A percentile compares a stretch with the other conserved stretches of the same genome.
These are phyloP conservation scores for Cetonia aurata DNA, from an alignment of 2,888 invertebrate species.

Conservation along the genomic window DNA sequence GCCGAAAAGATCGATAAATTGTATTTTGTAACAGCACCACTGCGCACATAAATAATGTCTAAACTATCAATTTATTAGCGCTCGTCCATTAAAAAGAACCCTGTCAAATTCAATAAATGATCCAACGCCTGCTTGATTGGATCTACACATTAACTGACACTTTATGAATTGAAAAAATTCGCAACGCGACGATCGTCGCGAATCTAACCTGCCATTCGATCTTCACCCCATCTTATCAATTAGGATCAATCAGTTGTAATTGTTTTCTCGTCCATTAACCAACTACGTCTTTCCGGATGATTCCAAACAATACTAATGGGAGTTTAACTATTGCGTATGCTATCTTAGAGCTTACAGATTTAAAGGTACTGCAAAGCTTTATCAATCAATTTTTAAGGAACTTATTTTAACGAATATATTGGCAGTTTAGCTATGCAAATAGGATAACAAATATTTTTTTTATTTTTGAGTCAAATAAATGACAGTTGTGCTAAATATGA, in stretches of 20 bases:
- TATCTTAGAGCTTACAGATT: too few relatives aligned
- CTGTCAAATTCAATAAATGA: conserved; percentile 25
- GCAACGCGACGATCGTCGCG: conserved; percentile 24
- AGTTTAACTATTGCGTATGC: too few relatives aligned
- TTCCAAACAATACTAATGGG: too few relatives aligned
- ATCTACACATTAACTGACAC: conserved; percentile 15
- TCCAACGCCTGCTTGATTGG: conserved; percentile 29
- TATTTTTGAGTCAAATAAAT: too few relatives aligned
- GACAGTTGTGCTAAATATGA: too few relatives aligned
- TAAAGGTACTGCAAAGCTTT: too few relatives aligned
- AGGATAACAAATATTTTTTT: too few relatives aligned
- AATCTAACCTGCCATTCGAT: conserved; percentile 18
- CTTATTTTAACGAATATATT: too few relatives aligned
- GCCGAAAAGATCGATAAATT: too few relatives aligned
- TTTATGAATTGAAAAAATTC: conserved; percentile 27
- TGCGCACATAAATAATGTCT: conserved; percentile 5
- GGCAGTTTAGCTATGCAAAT: too few relatives aligned
- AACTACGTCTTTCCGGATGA: neutral
- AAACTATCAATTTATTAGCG: conserved; percentile 19
- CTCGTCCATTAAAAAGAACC: conserved; percentile 15
- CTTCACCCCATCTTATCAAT: conserved; percentile 36
- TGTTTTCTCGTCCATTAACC: conserved; percentile 21
- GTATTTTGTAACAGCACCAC: too few relatives aligned
- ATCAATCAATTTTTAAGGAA: too few relatives aligned
- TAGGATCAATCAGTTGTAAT: conserved; percentile 38